Evolutionary conservation across 64 coral and sea anemone species (phyloP).

Genomic region (Stichodactyla helianthus): DNA sequence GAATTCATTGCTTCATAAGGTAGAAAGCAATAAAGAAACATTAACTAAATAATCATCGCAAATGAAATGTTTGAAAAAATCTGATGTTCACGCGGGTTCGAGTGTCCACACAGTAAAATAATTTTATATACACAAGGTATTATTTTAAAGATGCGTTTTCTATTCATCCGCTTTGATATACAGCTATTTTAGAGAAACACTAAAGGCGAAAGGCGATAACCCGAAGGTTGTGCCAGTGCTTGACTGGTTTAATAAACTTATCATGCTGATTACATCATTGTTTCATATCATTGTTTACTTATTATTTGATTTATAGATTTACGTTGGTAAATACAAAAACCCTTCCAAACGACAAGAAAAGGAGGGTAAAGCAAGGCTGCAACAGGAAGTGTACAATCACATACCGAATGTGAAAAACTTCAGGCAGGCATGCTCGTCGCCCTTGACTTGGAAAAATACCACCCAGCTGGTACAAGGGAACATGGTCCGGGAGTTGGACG

Average conservation of each 20-base stretch:
- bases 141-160: neutral
- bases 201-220: neutral
- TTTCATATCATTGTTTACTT: neutral
- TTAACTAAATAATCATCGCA: no score
- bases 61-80: no score
- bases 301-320: neutral
- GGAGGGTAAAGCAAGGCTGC: neutral
- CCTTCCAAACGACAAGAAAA: neutral
- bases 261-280: no score
- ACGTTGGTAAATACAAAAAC: neutral
- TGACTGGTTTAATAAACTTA: no score
- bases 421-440: neutral
- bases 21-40: no score
- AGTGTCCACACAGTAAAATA: no score
- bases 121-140: neutral
- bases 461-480: neutral
- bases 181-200: neutral
- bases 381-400: neutral
- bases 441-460: neutral
- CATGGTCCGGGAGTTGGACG: neutral
- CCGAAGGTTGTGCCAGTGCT: no score
- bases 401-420: neutral
- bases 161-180: neutral
- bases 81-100: no score
- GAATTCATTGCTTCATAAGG: no score